Evolutionary conservation across 2,888 invertebrate genomes (phyloP).

Genomic region (Pterostichus niger): DNA sequence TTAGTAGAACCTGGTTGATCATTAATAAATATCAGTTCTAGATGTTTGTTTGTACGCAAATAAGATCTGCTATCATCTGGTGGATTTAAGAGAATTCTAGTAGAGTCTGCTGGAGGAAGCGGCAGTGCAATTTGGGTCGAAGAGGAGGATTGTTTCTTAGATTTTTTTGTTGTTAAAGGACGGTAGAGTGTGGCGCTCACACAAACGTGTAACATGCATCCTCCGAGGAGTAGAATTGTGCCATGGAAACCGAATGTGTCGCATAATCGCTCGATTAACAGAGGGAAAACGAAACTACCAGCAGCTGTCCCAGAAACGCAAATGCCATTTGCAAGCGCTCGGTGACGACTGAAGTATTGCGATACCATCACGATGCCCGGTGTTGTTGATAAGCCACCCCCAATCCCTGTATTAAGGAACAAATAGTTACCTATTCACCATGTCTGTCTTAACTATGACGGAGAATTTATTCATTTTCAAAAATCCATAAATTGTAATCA

Average conservation of each 20-base stretch:
- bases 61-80: conserved; percentile 51
- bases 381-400: conserved; percentile 88
- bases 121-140: conserved; percentile 70
- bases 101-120: conserved; percentile 57
- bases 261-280: conserved; percentile 85
- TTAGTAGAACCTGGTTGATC: conserved; percentile 54
- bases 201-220: conserved; percentile 88
- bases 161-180: conserved; percentile 76
- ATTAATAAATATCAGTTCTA: conserved; percentile 65
- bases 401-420: conserved; percentile 80
- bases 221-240: conserved; percentile 84
- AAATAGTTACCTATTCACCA: conserved; percentile 17
- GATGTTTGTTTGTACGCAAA: conserved; percentile 61
- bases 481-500: conserved; percentile 13
- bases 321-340: conserved; percentile 88
- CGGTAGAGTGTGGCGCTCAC: conserved; percentile 85
- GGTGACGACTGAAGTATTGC: conserved; percentile 88
- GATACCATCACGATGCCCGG: conserved; percentile 90
- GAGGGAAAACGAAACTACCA: conserved; percentile 88
- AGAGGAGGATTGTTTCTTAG: conserved; percentile 70
- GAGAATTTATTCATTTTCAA: neutral
- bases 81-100: conserved; percentile 66
- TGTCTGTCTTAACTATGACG: neutral
- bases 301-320: conserved; percentile 90
- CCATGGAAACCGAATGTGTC: conserved; percentile 87